phyloP scores from a whole-genome alignment of 1,140 invertebrate species.

The Caenorhabditis briggsae region DNA sequence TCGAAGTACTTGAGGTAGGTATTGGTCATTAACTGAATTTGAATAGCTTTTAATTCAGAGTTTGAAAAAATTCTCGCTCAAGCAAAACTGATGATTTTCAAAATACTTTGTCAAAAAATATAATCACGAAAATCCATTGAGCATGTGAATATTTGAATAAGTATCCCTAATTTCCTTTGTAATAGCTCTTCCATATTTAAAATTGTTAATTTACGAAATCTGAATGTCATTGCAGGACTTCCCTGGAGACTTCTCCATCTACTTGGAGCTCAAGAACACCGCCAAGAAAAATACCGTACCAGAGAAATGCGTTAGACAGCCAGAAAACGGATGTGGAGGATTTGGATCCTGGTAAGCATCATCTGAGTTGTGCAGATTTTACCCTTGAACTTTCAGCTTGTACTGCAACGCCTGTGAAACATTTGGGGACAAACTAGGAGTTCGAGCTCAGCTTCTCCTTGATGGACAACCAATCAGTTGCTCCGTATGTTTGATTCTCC shows the following conservation, averaged over 20 bases:
- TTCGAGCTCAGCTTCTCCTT: constrained; percentile 75
- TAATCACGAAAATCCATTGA: too few species aligned
- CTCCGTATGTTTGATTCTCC: constrained; percentile 1
- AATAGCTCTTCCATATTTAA: too few species aligned
- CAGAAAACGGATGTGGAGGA: constrained; percentile 75
- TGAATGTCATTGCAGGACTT: constrained; percentile 75
- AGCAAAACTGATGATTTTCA: too few species aligned
- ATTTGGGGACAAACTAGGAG: constrained; percentile 70
- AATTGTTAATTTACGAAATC: too few species aligned
- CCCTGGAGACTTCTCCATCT: constrained; percentile 77
- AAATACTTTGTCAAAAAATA: too few species aligned
- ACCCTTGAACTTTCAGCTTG: constrained; percentile 67
- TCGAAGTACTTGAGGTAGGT: constrained; percentile 67
- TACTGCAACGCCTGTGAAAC: constrained; percentile 77
- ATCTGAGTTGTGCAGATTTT: background rate
- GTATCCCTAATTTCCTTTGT: too few species aligned
- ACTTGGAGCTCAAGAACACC: constrained; percentile 73
- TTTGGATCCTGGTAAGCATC: constrained; percentile 74
- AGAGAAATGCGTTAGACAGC: constrained; percentile 73
- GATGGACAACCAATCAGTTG: constrained; percentile 76
- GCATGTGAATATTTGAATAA: too few species aligned
- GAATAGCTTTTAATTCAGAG: too few species aligned
- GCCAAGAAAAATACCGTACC: constrained; percentile 76
- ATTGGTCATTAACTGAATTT: background rate
- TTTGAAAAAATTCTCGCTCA: too few species aligned